A percentile compares a stretch with the other conserved stretches of the same genome.
Evolutionary conservation across 2,113 vertebrate genomes (phyloP).

Genomic region (Meleagris gallopavo): DNA sequence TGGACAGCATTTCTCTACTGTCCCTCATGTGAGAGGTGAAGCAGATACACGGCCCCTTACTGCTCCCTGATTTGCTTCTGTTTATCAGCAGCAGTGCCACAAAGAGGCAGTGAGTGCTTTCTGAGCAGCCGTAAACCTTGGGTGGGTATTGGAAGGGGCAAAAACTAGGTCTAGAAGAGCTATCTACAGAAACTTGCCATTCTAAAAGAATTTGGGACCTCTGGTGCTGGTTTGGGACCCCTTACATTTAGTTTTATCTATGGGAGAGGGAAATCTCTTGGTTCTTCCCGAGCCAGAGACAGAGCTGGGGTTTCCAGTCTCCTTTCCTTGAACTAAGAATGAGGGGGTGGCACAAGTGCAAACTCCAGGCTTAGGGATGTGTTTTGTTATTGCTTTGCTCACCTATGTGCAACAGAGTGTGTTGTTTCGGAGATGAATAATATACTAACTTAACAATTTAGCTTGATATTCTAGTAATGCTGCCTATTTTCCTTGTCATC

Average conservation of each 20-base stretch:
- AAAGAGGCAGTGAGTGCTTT: fast-evolving
- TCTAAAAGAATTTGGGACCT: background rate
- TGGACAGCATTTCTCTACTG: background rate
- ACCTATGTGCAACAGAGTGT: background rate
- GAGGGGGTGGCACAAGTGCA: background rate
- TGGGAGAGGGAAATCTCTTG: background rate
- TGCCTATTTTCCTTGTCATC: background rate
- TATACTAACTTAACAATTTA: conserved; percentile 51
- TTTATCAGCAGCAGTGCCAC: background rate
- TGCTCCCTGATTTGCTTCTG: background rate
- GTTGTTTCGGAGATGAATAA: conserved; percentile 24
- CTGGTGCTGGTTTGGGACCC: background rate
- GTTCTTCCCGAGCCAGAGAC: background rate
- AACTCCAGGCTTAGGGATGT: background rate
- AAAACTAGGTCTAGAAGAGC: background rate
- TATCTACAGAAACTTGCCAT: background rate
- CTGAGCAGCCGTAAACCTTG: background rate
- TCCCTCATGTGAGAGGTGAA: fast-evolving
- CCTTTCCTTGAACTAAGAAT: background rate
- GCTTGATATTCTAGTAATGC: conserved; percentile 48
- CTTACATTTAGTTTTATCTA: fast-evolving
- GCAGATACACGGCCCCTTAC: fast-evolving
- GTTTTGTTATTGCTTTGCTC: background rate
- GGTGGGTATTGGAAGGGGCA: background rate
- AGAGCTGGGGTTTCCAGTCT: background rate